These are phyloP conservation scores for Brachypterus glaber DNA, from an alignment of 2,888 invertebrate species.

Conservation along the genomic window DNA sequence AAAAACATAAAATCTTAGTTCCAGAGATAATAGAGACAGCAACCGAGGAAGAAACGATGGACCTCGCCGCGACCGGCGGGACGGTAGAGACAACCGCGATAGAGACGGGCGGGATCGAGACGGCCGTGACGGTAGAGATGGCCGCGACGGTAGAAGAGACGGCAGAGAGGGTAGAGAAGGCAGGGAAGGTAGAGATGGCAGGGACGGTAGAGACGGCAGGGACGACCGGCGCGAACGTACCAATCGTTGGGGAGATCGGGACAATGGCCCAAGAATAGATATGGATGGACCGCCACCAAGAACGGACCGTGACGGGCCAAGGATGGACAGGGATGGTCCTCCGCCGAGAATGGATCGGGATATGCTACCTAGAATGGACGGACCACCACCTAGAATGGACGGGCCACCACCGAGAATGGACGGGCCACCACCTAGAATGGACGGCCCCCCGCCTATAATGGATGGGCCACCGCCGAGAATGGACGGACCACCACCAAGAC, in stretches of 20 bases:
- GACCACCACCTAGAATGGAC: too few species aligned
- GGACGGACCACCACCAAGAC: too few species aligned
- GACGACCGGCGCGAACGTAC: constrained; percentile 22
- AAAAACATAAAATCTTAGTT: constrained; percentile 25
- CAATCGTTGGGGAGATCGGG: constrained; percentile 36
- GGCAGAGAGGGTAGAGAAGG: constrained; percentile 24
- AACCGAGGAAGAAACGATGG: constrained; percentile 22
- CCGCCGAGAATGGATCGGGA: too few species aligned
- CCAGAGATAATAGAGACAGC: constrained; percentile 28
- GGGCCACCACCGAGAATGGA: too few species aligned
- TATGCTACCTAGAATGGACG: too few species aligned
- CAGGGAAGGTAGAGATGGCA: constrained; percentile 28
- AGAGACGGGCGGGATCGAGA: constrained; percentile 25
- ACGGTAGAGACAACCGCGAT: constrained; percentile 28
- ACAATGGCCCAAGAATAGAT: constrained; percentile 5
- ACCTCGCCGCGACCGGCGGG: constrained; percentile 25
- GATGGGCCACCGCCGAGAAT: too few species aligned
- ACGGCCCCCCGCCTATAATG: too few species aligned
- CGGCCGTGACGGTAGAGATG: constrained; percentile 21
- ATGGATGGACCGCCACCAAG: background rate
- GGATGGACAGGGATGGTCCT: too few species aligned
- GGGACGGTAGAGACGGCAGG: constrained; percentile 26
- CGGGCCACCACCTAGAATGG: too few species aligned
- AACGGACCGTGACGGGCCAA: background rate
- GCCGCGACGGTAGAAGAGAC: constrained; percentile 21